Conservation (phyloP, 2,888 invertebrate species). For the Philonicus albiceps region DNA sequence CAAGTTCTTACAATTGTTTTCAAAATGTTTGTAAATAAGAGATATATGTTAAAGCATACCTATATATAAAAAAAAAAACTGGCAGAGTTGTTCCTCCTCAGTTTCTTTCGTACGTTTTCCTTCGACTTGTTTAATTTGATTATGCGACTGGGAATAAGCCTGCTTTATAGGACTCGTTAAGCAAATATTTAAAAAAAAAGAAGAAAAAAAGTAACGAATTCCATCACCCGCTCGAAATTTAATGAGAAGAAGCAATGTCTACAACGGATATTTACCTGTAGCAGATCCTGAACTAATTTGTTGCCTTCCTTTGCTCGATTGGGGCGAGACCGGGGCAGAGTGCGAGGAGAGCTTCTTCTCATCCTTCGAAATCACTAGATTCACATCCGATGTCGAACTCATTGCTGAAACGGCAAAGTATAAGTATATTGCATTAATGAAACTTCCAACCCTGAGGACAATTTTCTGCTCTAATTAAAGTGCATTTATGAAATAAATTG, state of each 20-base stretch:
- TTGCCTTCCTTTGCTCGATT: not conserved
- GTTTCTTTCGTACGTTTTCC: not conserved
- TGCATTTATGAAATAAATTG: not conserved
- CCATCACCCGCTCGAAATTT: not conserved
- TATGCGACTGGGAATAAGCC: not conserved
- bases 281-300: constrained; percentile 54
- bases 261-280: constrained; percentile 52
- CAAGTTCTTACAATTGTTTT: not conserved
- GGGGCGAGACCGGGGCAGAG: constrained; percentile 24
- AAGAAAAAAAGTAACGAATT: not conserved
- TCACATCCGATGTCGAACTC: not conserved
- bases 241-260: not conserved
- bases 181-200: not conserved
- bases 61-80: not conserved
- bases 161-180: not conserved
- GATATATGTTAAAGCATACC: not conserved
- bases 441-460: not conserved
- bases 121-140: not conserved
- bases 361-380: constrained; percentile 1
- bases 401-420: constrained; percentile 16
- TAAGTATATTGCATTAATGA: not conserved
- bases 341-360: not conserved
- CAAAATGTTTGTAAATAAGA: not conserved
- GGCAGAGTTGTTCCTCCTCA: not conserved
- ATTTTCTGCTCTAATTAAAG: constrained; percentile 34